Evolutionary conservation across 2,113 vertebrate genomes (phyloP).

Genomic region (Sphaerodactylus townsendi): DNA sequence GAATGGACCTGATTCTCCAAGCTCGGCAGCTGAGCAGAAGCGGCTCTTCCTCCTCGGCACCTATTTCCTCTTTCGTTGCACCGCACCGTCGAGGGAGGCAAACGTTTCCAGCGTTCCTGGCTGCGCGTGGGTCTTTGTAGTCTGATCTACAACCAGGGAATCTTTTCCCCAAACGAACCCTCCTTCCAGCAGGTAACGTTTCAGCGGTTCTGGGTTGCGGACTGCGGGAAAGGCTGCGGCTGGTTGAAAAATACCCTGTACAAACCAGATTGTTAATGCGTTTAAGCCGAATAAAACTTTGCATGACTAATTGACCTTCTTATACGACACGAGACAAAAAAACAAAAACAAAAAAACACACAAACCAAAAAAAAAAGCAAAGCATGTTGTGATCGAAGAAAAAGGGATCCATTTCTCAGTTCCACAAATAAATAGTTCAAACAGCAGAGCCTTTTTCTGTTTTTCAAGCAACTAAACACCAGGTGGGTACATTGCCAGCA

Average conservation of each 20-base stretch:
- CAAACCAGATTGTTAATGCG: slow-evolving; percentile 88
- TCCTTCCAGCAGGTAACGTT: slow-evolving; percentile 69
- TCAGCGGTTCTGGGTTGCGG: slow-evolving; percentile 70
- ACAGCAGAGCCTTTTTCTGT: slow-evolving; percentile 80
- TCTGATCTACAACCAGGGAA: background rate
- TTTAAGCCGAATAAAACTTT: slow-evolving; percentile 74
- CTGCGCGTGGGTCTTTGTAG: background rate
- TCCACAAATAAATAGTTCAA: slow-evolving; percentile 67
- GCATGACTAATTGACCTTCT: slow-evolving; percentile 87
- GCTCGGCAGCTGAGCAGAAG: slow-evolving; percentile 65
- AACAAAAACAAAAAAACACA: slow-evolving; percentile 60
- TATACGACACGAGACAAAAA: slow-evolving; percentile 37
- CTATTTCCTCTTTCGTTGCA: slow-evolving; percentile 62
- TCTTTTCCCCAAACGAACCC: slow-evolving; percentile 51
- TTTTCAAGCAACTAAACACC: slow-evolving; percentile 80
- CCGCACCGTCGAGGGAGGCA: slow-evolving; percentile 46
- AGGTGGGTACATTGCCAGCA: slow-evolving; percentile 66
- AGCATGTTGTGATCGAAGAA: slow-evolving; percentile 80
- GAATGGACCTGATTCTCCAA: slow-evolving; percentile 74
- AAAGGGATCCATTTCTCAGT: slow-evolving; percentile 82
- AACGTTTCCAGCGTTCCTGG: background rate
- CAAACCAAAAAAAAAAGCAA: slow-evolving; percentile 73
- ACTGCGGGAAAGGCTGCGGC: slow-evolving; percentile 61
- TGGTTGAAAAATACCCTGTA: slow-evolving; percentile 74
- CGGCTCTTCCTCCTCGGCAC: slow-evolving; percentile 63